Conservation (phyloP, 1,140 invertebrate genomes). For the Euwallacea fornicatus region DNA sequence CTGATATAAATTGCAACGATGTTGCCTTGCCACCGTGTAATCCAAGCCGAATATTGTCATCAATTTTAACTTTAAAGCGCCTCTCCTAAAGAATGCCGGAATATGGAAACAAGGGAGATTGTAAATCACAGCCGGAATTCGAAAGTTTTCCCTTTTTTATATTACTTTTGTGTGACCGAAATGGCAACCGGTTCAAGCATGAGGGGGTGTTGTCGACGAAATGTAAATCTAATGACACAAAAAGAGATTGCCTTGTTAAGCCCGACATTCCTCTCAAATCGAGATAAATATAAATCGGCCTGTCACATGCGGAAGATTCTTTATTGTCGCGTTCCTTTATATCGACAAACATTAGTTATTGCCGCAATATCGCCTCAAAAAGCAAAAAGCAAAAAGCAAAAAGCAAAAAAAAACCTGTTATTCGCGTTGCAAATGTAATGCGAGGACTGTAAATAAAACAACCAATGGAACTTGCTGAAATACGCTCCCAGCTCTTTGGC, state of each 20-base stretch:
- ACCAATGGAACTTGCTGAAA: slow-evolving; percentile 22
- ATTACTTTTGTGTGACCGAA: slow-evolving; percentile 24
- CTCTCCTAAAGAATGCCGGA: slow-evolving; percentile 15
- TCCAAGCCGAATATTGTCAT: slow-evolving; percentile 20
- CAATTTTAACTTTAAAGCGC: slow-evolving; percentile 15
- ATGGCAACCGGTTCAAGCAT: slow-evolving; percentile 12
- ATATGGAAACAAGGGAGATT: slow-evolving; percentile 20
- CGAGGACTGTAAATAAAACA: slow-evolving; percentile 11
- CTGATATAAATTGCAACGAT: slow-evolving; percentile 4
- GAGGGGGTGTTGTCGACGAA: slow-evolving; percentile 9
- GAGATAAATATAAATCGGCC: slow-evolving; percentile 6
- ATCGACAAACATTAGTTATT: neutral
- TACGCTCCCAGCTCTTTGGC: slow-evolving; percentile 13
- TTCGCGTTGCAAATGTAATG: too few species aligned
- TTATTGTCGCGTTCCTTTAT: neutral
- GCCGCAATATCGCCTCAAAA: too few species aligned
- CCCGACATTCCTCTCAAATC: slow-evolving; percentile 7
- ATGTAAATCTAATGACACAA: slow-evolving; percentile 15
- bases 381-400: neutral
- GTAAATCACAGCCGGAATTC: slow-evolving; percentile 23
- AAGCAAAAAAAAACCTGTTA: neutral
- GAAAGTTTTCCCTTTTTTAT: slow-evolving; percentile 24
- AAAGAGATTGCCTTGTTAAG: slow-evolving; percentile 11
- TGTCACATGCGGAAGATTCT: neutral
- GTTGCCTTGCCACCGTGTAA: neutral